Base-by-base conservation (phyloP, 2,888 invertebrate species). In the Unio pictorum region DNA sequence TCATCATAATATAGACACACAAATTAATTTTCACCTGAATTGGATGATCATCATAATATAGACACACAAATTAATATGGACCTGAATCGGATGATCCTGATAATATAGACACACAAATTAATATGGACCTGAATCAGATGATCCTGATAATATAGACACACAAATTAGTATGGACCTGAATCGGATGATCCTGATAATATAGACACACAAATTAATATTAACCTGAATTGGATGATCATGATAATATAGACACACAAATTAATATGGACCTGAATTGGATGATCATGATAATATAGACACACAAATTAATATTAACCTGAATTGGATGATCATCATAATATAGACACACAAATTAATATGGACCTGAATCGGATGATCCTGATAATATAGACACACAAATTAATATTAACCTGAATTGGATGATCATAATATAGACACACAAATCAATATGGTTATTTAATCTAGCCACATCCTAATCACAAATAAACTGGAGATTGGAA, bases 11-110 rank as follows among this genome's bases (percentile, higher is more conserved):
- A 15, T 45, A 45, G 45, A 20, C 18, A 26, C 55, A 3, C 20
- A 34, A 8, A 64, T 28, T n/a, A 55, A 95, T 89, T 62, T 84
- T 86, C 54, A 75, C 68, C 89, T 89, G 76, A 30, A 30, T 45
- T 23, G 23, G 23, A 23, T 23, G 23, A 23, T 23, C 45, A 11
- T 45, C 15, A 15, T 45, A 45, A 45, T 45, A 15, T 45, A 45
- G 45, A 20, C 18, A 26, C 55, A 3, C 20, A 34, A 8, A 64
- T 28, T n/a, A 55, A 23, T 23, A 23, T 23, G 23, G 23, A 75
- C 68, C 89, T 89, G 76, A 30, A 30, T 45, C 45, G 3, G 23
- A 23, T 23, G 23, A 23, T 23, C 23, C 23, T 45, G 3, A 15
- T 45, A 45, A 45, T 45, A 15, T 45, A 45, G 45, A 20, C 18